Conservation (phyloP, 2,797 vertebrate species). For the Myotis vivesi region DNA sequence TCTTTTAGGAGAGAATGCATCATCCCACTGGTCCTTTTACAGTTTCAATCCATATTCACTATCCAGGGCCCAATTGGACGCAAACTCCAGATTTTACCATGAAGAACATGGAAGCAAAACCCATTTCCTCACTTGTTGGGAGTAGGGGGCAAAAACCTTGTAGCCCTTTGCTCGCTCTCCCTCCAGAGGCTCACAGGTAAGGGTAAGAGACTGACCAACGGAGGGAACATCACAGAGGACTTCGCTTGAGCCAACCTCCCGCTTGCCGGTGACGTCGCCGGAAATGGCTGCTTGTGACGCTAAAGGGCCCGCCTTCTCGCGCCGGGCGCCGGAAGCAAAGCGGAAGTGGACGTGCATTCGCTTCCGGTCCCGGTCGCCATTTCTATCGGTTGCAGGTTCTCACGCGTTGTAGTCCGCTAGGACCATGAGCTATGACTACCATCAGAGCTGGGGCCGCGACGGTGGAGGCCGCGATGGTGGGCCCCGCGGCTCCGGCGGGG, state of each 20-base stretch:
- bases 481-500: constrained; percentile 63
- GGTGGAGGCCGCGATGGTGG: constrained; percentile 70
- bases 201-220: fast-evolving
- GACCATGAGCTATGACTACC: constrained; percentile 83
- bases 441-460: constrained; percentile 79
- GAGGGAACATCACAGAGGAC: fast-evolving
- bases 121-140: not conserved
- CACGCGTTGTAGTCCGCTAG: no score
- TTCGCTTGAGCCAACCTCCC: fast-evolving
- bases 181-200: fast-evolving
- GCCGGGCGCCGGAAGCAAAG: constrained; percentile 42
- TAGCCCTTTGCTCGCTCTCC: fast-evolving
- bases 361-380: constrained; percentile 75
- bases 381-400: constrained; percentile 42
- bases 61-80: not conserved
- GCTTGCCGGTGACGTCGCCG: not conserved
- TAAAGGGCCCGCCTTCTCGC: not conserved
- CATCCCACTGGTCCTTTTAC: not conserved
- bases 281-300: constrained; percentile 22
- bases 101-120: not conserved
- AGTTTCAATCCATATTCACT: not conserved
- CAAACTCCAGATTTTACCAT: not conserved
- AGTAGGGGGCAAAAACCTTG: not conserved
- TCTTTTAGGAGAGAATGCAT: not conserved
- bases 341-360: not conserved